These are phyloP conservation scores for Orchesella cincta DNA, from an alignment of 1,140 invertebrate species.

Conservation along the genomic window DNA sequence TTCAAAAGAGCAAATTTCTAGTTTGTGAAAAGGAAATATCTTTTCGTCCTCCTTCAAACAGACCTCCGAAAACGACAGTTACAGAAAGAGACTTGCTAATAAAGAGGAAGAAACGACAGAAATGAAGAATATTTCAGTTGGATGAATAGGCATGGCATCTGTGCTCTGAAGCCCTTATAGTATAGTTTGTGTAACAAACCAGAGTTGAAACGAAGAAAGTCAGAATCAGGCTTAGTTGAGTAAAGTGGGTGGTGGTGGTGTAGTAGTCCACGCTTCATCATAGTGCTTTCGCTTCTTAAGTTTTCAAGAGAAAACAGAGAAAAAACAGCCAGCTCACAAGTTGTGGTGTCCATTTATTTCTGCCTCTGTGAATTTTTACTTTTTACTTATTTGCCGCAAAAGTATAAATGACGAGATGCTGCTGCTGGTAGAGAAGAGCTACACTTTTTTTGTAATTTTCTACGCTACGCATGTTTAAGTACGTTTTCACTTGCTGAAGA, in stretches of 20 bases:
- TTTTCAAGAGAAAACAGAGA: no score
- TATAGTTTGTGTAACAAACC: background rate
- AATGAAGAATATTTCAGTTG: conserved; percentile 13
- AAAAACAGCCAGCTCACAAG: no score
- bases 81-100: background rate
- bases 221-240: background rate
- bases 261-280: no score
- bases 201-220: background rate
- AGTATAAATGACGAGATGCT: no score
- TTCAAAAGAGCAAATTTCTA: no score
- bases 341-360: no score
- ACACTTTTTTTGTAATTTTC: background rate
- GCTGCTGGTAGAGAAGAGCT: no score
- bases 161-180: background rate
- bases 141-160: background rate
- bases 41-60: background rate
- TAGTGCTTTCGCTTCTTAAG: no score
- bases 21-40: background rate
- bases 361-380: no score
- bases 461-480: background rate
- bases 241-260: no score
- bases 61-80: background rate
- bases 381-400: no score
- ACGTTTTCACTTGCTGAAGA: background rate
- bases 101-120: background rate